Evolutionary conservation across 2,888 invertebrate species (phyloP), one percentile per base, ranked within the genome.

Genomic region (Phengaris alcon): DNA sequence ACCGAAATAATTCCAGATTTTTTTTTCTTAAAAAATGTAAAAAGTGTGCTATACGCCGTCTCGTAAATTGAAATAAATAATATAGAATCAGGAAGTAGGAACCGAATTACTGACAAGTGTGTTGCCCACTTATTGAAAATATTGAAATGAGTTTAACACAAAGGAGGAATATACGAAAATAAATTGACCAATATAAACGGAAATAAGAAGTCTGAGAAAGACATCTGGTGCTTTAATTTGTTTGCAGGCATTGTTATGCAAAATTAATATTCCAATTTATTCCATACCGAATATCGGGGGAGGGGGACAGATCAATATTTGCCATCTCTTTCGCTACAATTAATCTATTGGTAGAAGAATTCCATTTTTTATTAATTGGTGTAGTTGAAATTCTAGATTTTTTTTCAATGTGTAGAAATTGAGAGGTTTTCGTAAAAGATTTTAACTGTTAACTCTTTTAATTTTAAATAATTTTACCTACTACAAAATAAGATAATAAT

Each of bases 241-340:
- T 91, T 90, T 89, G 89, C 87, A 84, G 84, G 85, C 88, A 90
- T 92, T 93, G 93, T 92, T 89, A 88, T 90, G 90, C 89, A 86
- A 88, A 92, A 93, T 93, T 93, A 93, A 93, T 93, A 93, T 93
- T 93, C 91, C 89, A 92, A 93, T 92, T 92, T 92, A 93, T 93
- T 93, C 92, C 89, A 89, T 88, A 90, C 90, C 88, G 88, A 52
- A 89, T 91, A 91, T 90, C 87, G 88, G 86, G 88, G 87, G 86
- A 84, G 87, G 87, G 87, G 87, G 64, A 35, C 13, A 64, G 89
- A 93, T 92, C 91, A 91, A 92, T 93, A 91, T 90, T 90, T 87
- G 85, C 85, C 85, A 83, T 87, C 87, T 85, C 87, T 84, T 84
- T 84, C 84, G 82, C 82, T 78, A 79, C 81, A 77, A 74, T 73